A percentile compares a stretch with the other conserved stretches of the same genome.
These are phyloP conservation scores for Aphis craccivora DNA, from an alignment of 1,140 invertebrate genomes.

Conservation along the genomic window DNA sequence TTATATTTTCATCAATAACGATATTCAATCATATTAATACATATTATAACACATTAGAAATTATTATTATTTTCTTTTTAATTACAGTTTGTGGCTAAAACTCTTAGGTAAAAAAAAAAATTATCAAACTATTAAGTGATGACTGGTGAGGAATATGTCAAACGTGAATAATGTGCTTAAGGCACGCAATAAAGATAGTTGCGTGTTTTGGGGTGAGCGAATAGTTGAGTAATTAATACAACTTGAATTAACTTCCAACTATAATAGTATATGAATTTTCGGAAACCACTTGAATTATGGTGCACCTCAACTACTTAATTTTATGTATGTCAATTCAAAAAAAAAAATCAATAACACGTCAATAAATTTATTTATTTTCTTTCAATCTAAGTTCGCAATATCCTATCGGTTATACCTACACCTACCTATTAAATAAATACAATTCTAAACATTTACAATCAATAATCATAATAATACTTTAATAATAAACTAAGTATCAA, in stretches of 20 bases:
- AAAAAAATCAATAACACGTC: not conserved
- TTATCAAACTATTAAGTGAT: not conserved
- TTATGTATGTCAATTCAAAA: not conserved
- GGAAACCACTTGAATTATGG: conserved; percentile 4
- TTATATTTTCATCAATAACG: not conserved
- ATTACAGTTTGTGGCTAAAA: not conserved
- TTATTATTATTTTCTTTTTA: not conserved
- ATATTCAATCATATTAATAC: not conserved
- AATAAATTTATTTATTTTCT: not conserved
- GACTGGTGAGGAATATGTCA: not conserved
- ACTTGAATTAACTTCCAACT: not conserved
- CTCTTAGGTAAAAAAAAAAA: not conserved
- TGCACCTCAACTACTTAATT: conserved; percentile 39
- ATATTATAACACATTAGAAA: not conserved
- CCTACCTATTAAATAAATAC: not conserved
- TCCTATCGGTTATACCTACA: not conserved
- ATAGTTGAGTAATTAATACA: conserved; percentile 34
- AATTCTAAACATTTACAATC: not conserved
- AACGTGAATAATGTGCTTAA: not conserved
- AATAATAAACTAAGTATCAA: not conserved
- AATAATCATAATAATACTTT: not conserved
- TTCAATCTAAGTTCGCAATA: not conserved
- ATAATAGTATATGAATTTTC: not conserved
- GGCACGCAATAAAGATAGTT: conserved; percentile 19
- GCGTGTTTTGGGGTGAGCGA: not conserved